Evolutionary conservation across 2,113 vertebrate species (phyloP).

Genomic region (Lasiurus borealis): DNA sequence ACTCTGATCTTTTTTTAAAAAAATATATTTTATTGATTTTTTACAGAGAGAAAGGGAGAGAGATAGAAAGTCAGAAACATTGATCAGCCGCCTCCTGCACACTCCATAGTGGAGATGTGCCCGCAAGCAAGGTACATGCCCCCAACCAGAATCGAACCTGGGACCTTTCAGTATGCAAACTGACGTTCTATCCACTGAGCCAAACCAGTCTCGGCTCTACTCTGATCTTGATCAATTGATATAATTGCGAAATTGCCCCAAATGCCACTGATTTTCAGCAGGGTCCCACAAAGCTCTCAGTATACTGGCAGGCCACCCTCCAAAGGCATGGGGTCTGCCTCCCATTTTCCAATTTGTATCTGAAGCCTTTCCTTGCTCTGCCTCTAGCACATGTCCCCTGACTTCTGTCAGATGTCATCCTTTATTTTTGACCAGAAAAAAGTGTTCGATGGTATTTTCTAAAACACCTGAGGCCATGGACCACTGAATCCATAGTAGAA

Average conservation of each 20-base stretch:
- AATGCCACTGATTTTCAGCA: too few species aligned
- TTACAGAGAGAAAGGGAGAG: too few species aligned
- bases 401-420: not conserved
- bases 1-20: not conserved
- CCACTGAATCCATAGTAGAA: fast-evolving
- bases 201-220: too few species aligned
- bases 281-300: not conserved
- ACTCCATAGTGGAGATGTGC: too few species aligned
- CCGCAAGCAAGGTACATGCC: too few species aligned
- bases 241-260: not conserved
- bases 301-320: not conserved
- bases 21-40: too few species aligned
- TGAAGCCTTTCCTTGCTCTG: not conserved
- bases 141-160: too few species aligned
- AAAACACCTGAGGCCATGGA: not conserved
- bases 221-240: not conserved
- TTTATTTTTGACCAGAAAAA: not conserved
- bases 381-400: fast-evolving
- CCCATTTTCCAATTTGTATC: not conserved
- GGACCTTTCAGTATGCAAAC: too few species aligned
- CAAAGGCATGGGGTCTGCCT: not conserved
- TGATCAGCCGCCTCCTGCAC: too few species aligned
- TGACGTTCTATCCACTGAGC: too few species aligned
- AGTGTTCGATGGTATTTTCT: not conserved
- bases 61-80: too few species aligned